Conservation (phyloP, 2,113 vertebrate genomes). For the Syrrhaptes paradoxus region DNA sequence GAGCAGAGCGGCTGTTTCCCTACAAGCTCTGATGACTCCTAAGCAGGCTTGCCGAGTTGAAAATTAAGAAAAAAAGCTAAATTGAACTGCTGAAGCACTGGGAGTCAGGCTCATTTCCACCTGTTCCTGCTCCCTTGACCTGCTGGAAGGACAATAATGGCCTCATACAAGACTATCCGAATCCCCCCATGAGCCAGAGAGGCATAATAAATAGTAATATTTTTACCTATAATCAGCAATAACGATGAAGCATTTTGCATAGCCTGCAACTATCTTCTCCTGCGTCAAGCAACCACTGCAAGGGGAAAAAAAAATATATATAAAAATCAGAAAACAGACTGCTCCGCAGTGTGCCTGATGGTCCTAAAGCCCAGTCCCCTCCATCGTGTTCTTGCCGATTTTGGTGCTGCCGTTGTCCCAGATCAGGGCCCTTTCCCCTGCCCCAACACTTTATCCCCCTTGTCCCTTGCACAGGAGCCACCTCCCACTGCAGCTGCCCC, state of each 20-base stretch:
- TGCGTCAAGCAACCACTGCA: slow-evolving; percentile 93
- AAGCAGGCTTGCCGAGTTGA: background rate
- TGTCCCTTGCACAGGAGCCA: background rate
- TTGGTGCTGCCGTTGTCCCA: background rate
- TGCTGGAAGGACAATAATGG: background rate
- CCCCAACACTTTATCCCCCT: background rate
- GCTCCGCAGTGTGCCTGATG: background rate
- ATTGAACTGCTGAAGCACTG: background rate
- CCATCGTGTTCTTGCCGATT: background rate
- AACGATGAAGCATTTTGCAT: slow-evolving; percentile 90
- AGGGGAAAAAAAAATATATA: background rate
- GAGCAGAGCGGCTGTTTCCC: background rate
- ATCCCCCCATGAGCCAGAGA: background rate
- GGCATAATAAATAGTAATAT: background rate
- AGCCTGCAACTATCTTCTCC: slow-evolving; percentile 96
- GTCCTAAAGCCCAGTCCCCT: background rate
- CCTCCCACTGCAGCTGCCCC: background rate
- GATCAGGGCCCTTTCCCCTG: background rate
- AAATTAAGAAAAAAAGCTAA: background rate
- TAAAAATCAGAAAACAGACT: background rate
- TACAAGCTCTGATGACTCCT: background rate
- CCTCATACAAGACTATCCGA: background rate
- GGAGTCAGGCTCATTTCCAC: background rate
- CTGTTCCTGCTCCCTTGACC: background rate
- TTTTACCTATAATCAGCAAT: slow-evolving; percentile 95